Percentiles rank a stretch among this genome's conserved stretches.
Evolutionary conservation across 2,888 invertebrate species (phyloP).

Genomic region (Asteroscopus sphinx): DNA sequence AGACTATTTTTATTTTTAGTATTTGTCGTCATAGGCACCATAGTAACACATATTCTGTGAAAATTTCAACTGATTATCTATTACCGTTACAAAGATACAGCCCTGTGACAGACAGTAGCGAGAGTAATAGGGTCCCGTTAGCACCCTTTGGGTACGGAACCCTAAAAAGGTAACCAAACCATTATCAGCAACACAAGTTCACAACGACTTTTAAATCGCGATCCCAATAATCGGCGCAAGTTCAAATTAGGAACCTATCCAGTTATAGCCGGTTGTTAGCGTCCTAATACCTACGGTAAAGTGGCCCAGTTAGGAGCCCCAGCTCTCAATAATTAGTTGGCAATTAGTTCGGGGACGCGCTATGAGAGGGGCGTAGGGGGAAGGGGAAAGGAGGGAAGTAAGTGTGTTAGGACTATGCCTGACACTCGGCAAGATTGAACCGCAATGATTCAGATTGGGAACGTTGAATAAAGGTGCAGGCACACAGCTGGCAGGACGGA

Average conservation of each 20-base stretch:
- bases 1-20: too few species aligned
- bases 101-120: too few species aligned
- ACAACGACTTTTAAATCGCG: constrained; percentile 14
- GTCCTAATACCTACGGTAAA: constrained; percentile 35
- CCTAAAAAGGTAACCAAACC: constrained; percentile 1
- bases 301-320: constrained; percentile 35
- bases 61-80: too few species aligned
- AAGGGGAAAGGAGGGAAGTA: constrained; percentile 13
- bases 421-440: constrained; percentile 37
- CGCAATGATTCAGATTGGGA: constrained; percentile 42
- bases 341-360: constrained; percentile 44
- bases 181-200: constrained; percentile 1
- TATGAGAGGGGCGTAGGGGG: constrained; percentile 12
- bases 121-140: too few species aligned
- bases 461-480: too few species aligned
- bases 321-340: constrained; percentile 51
- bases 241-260: constrained; percentile 21
- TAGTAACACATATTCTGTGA: too few species aligned
- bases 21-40: too few species aligned
- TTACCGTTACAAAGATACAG: too few species aligned
- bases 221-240: constrained; percentile 12
- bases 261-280: constrained; percentile 30
- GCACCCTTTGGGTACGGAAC: too few species aligned
- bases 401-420: constrained; percentile 31
- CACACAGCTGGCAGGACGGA: too few species aligned